Percentiles rank a stretch among this genome's conserved stretches.
These are phyloP conservation scores for Spinus olivaceus DNA, from an alignment of 2,797 vertebrate species.

Conservation along the genomic window DNA sequence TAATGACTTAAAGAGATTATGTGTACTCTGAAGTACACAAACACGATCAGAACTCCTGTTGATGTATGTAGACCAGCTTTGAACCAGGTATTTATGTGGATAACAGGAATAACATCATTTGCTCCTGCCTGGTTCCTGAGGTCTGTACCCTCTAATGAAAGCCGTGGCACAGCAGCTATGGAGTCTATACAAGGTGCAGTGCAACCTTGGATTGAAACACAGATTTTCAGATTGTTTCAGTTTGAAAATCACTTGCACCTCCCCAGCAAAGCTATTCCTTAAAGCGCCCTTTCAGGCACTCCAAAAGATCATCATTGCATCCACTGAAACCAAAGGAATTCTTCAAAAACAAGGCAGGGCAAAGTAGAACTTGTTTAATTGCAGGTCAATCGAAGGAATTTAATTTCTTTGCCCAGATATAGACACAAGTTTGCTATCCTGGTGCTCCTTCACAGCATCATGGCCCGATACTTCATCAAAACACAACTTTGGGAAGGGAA, in stretches of 20 bases:
- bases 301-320: not conserved
- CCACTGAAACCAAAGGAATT: not conserved
- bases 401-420: not conserved
- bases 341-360: not conserved
- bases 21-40: not conserved
- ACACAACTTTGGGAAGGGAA: not conserved
- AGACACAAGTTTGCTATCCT: not conserved
- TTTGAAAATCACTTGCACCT: not conserved
- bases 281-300: not conserved
- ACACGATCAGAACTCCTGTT: fast-evolving
- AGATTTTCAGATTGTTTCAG: not conserved
- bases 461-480: not conserved
- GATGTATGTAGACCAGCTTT: not conserved
- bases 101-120: not conserved
- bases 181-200: not conserved
- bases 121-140: not conserved
- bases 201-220: not conserved
- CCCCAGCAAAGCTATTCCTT: not conserved
- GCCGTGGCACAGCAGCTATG: not conserved
- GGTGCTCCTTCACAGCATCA: not conserved
- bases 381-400: not conserved
- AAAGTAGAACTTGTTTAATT: not conserved
- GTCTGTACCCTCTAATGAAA: not conserved
- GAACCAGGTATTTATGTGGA: not conserved
- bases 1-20: not conserved